Evolutionary conservation across 2,797 vertebrate species (phyloP).

Genomic region (Lagodon rhomboides): DNA sequence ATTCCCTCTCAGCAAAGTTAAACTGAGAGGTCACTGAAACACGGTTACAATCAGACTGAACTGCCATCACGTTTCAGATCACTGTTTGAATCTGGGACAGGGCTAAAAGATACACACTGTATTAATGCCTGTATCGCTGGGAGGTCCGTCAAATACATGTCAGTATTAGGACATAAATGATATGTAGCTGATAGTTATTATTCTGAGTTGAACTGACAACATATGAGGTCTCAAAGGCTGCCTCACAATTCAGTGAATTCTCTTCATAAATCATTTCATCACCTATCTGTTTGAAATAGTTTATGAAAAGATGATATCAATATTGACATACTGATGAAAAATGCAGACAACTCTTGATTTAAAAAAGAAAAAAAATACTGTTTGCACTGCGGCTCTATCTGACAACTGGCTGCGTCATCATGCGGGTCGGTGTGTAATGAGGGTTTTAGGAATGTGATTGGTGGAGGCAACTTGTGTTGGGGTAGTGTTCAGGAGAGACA

Average conservation of each 20-base stretch:
- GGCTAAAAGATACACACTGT: background rate
- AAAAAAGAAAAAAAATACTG: background rate
- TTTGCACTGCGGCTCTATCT: background rate
- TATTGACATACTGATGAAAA: slow-evolving; percentile 5
- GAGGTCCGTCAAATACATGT: background rate
- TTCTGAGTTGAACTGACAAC: background rate
- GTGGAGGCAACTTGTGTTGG: slow-evolving; percentile 18
- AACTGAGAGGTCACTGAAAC: slow-evolving; percentile 8
- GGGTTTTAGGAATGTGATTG: slow-evolving; percentile 28
- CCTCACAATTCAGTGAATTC: background rate
- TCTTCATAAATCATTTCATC: background rate
- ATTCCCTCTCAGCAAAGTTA: background rate
- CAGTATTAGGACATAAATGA: background rate
- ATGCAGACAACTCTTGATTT: background rate
- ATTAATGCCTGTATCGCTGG: background rate
- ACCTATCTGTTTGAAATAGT: background rate
- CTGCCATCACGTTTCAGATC: background rate
- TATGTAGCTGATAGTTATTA: background rate
- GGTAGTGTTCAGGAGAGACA: slow-evolving; percentile 36
- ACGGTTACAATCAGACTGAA: background rate
- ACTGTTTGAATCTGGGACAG: background rate
- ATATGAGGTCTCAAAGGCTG: background rate
- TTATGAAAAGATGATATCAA: background rate
- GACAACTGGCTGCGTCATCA: background rate
- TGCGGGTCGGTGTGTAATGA: slow-evolving; percentile 5